Evolutionary conservation across 2,888 invertebrate species (phyloP).

Genomic region (Entomobrya proxima): DNA sequence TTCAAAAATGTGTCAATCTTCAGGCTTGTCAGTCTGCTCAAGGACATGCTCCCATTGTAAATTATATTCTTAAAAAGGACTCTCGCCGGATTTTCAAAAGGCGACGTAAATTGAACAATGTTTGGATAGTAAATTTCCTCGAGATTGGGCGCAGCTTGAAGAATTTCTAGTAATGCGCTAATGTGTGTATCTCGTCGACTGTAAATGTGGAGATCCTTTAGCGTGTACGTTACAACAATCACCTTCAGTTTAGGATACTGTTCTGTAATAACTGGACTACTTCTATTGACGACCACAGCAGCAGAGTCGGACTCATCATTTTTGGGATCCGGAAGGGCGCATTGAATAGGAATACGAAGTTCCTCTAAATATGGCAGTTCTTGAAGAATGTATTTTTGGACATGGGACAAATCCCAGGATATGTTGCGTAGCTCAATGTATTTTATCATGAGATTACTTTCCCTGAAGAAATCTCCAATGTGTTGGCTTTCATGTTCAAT

Average conservation of each 20-base stretch:
- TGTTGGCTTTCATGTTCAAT: constrained; percentile 53
- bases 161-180: constrained; percentile 55
- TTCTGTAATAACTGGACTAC: constrained; percentile 31
- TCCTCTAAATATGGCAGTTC: constrained; percentile 64
- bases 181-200: constrained; percentile 49
- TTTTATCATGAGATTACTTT: constrained; percentile 50
- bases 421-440: constrained; percentile 66
- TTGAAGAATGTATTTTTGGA: constrained; percentile 56
- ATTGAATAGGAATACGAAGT: constrained; percentile 67
- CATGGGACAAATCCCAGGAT: constrained; percentile 57
- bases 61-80: constrained; percentile 64
- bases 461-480: constrained; percentile 39
- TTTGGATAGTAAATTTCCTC: constrained; percentile 68
- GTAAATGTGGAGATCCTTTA: constrained; percentile 64
- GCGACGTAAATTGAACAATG: constrained; percentile 69
- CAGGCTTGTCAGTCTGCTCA: constrained; percentile 51
- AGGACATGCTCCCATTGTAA: constrained; percentile 51
- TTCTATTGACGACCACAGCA: too few species aligned
- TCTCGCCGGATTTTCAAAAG: constrained; percentile 67
- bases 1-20: constrained; percentile 69
- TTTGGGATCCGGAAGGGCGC: constrained; percentile 36
- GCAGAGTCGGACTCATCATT: background rate
- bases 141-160: constrained; percentile 62
- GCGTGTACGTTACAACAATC: constrained; percentile 62
- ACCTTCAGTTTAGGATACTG: constrained; percentile 50